Evolutionary conservation across 1,140 invertebrate species (phyloP).

Genomic region (Planococcus citri): DNA sequence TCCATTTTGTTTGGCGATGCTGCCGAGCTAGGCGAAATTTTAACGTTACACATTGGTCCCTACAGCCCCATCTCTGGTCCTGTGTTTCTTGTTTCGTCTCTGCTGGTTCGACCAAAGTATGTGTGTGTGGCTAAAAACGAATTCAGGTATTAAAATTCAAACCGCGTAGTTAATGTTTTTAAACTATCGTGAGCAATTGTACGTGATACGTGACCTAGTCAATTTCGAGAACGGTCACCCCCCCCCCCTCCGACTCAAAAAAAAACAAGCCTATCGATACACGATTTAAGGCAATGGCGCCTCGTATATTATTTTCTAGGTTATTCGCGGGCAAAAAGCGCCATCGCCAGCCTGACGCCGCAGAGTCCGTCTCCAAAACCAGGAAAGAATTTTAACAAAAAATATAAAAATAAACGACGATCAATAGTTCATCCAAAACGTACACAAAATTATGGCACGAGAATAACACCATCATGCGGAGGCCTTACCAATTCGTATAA

Average conservation of each 20-base stretch:
- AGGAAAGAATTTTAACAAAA: not conserved
- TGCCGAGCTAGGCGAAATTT: no score
- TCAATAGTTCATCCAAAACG: not conserved
- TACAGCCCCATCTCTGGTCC: no score
- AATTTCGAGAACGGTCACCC: not conserved
- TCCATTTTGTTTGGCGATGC: not conserved
- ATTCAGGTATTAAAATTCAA: slow-evolving; percentile 2
- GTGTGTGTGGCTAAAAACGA: no score
- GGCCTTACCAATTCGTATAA: no score
- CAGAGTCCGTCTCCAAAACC: not conserved
- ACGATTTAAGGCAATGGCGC: not conserved
- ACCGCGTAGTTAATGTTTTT: not conserved
- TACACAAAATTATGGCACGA: no score
- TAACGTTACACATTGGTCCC: not conserved
- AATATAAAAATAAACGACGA: no score
- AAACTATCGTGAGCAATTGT: not conserved
- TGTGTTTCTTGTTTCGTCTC: no score
- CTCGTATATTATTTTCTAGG: not conserved
- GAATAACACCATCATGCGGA: no score
- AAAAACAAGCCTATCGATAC: not conserved
- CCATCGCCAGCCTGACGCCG: not conserved
- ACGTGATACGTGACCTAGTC: not conserved
- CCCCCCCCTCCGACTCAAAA: no score
- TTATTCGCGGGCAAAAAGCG: not conserved
- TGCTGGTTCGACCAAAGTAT: no score